Evolutionary conservation across 2,797 vertebrate species (phyloP).

Genomic region (Coreius guichenoti): DNA sequence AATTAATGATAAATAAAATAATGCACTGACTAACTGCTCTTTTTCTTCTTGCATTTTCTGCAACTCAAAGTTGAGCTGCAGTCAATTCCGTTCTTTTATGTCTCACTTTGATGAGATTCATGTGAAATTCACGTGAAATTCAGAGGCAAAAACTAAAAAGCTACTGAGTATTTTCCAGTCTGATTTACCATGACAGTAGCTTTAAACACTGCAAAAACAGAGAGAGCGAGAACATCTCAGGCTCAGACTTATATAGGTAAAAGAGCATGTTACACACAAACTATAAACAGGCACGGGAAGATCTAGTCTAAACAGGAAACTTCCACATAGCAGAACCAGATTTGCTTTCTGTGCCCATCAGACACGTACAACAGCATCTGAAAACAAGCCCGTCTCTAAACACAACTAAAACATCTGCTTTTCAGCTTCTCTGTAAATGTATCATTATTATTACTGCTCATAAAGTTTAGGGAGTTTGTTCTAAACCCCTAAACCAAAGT

Average conservation of each 20-base stretch:
- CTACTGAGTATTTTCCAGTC: not conserved
- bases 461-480: not conserved
- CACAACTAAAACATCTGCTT: slow-evolving; percentile 45
- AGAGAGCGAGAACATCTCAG: not conserved
- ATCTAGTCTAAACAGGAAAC: slow-evolving; percentile 47
- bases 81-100: not conserved
- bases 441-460: not conserved
- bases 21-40: not conserved
- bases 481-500: not conserved
- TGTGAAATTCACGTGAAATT: not conserved
- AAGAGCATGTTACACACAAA: not conserved
- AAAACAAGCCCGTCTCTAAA: slow-evolving; percentile 51
- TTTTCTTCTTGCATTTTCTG: not conserved
- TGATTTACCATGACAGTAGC: not conserved
- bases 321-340: slow-evolving; percentile 2
- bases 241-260: not conserved
- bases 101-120: not conserved
- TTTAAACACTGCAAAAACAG: not conserved
- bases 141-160: not conserved
- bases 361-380: slow-evolving; percentile 2
- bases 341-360: not conserved
- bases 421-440: slow-evolving; percentile 49
- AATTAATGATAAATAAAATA: not conserved
- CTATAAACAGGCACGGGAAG: slow-evolving; percentile 26
- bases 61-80: not conserved